Conservation (phyloP, 2,113 vertebrate species). For the Cryptoleucopteryx plumbea region DNA sequence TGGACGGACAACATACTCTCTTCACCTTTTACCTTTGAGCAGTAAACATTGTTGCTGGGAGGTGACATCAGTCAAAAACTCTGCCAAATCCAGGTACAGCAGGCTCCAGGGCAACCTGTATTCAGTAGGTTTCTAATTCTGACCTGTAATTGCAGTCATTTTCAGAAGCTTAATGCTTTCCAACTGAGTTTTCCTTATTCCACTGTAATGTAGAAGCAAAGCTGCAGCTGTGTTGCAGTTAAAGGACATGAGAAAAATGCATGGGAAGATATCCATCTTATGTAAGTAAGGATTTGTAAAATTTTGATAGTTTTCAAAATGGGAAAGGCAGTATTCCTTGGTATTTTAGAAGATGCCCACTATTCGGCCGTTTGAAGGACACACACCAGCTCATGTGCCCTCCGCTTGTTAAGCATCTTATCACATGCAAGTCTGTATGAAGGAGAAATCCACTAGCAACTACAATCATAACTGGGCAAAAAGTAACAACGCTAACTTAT, state of each 20-base stretch:
- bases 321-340: not conserved
- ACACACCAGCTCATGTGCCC: not conserved
- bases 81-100: not conserved
- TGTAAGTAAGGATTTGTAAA: not conserved
- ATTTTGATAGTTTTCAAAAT: not conserved
- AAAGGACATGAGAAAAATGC: not conserved
- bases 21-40: conserved; percentile 33
- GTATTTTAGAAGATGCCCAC: not conserved
- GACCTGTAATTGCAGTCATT: conserved; percentile 10
- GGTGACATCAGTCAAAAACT: conserved; percentile 6
- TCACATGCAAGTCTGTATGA: accelerated
- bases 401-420: not conserved
- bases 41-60: conserved; percentile 9
- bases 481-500: not conserved
- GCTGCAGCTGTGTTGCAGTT: not conserved
- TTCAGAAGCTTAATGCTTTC: not conserved
- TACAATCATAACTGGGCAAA: not conserved
- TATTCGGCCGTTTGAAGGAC: not conserved
- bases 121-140: not conserved
- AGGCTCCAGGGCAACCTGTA: not conserved
- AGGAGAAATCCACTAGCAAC: not conserved
- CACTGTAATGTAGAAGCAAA: not conserved
- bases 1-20: conserved; percentile 18
- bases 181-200: not conserved
- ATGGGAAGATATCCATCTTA: not conserved